These are phyloP conservation scores for Syritta pipiens DNA, from an alignment of 2,888 invertebrate species.

Conservation along the genomic window DNA sequence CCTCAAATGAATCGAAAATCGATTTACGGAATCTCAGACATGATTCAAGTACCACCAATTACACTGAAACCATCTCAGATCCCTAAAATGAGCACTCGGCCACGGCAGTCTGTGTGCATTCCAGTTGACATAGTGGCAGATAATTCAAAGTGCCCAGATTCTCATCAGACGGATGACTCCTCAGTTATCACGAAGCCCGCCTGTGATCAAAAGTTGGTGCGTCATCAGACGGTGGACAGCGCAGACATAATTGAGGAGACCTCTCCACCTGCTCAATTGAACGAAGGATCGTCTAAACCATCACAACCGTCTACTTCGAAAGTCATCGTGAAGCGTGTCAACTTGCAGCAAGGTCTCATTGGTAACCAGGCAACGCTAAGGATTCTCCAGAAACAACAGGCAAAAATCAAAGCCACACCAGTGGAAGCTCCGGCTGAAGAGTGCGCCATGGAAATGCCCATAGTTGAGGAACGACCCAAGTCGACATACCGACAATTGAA, in stretches of 20 bases:
- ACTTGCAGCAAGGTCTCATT: not conserved
- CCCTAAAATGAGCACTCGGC: not conserved
- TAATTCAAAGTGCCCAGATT: not conserved
- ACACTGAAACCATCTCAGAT: not conserved
- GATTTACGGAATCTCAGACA: not conserved
- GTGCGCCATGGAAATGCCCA: conserved; percentile 1
- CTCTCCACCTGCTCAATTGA: too few species aligned
- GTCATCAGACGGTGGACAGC: too few species aligned
- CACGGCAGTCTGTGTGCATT: not conserved
- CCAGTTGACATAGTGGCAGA: conserved; percentile 4
- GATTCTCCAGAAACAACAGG: not conserved
- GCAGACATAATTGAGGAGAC: not conserved
- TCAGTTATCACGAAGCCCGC: too few species aligned
- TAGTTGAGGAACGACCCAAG: not conserved
- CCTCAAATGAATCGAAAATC: not conserved
- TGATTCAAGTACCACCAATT: not conserved
- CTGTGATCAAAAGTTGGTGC: too few species aligned
- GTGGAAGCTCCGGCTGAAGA: not conserved
- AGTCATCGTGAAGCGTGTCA: conserved; percentile 17
- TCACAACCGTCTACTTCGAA: not conserved
- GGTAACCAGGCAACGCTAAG: not conserved
- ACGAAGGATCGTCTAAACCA: not conserved
- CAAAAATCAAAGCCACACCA: not conserved
- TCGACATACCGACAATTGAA: conserved; percentile 9
- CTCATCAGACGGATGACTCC: too few species aligned